Evolutionary conservation across 1,140 invertebrate genomes (phyloP), one percentile per base, ranked within the genome.

Genomic region (Thaumetopoea pityocampa): DNA sequence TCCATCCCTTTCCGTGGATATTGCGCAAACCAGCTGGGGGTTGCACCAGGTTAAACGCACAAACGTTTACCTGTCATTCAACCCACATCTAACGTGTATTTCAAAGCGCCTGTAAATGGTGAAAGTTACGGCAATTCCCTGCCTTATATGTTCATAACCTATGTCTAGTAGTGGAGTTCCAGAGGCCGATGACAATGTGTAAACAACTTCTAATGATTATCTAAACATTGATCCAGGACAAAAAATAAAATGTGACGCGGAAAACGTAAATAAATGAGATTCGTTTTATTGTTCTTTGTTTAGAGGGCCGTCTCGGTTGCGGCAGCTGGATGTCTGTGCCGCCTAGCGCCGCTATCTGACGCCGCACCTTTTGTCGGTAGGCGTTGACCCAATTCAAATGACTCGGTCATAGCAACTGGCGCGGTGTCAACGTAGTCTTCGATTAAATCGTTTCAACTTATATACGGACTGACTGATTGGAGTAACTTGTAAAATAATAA

Each of bases 361-460:
- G 72, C 63, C 73, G 67, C 77, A 83, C 79, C 79, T 83, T 80
- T 83, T 78, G 74, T 70, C 53, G 56, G 57, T 65, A 70, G 55
- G 64, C 71, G 64, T 72, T 81, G 74, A 81, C 74, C 79, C 59
- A 83, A 58, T 79, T 84, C 69, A 59, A 70, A 63, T 67, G 64
- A 58, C 72, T 76, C 64, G 61, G 59, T 56, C 62, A n/a, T n/a
- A n/a, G 66, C 57, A 60, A 60, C 63, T n/a, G 27, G 51, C 14
- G 30, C 57, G 65, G 37, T 60, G 43, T 67, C 61, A 63, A 72
- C 64, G 60, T 54, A 60, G 60, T 68, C 69, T 69, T 65, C 57
- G 50, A 48, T 56, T 48, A 61, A 38, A 63, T 49, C 32, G 51
- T 65, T 69, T 51, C 37, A 46, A 54, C 37, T 35, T 23, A 24